Evolutionary conservation across 2,797 vertebrate species (phyloP).

Genomic region (Gymnoscopelus braueri): DNA sequence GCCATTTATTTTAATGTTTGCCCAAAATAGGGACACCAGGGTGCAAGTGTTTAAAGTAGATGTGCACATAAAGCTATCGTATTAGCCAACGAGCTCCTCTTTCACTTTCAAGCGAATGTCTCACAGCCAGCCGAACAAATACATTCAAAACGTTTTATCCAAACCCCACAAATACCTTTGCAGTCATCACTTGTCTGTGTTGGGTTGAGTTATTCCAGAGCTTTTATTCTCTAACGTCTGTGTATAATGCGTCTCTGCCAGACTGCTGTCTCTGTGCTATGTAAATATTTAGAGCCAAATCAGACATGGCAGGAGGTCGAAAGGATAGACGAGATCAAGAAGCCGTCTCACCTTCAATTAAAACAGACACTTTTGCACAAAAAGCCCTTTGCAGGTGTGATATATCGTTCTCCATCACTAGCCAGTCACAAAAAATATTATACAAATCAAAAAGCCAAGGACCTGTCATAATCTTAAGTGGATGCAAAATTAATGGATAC

Average conservation of each 20-base stretch:
- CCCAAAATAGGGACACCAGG: too few relatives aligned
- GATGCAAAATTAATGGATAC: too few relatives aligned
- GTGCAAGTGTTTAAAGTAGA: too few relatives aligned
- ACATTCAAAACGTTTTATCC: constrained; percentile 20
- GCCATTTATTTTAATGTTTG: too few relatives aligned
- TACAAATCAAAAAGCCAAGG: not conserved
- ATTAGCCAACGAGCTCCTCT: constrained; percentile 17
- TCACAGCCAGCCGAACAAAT: constrained; percentile 16
- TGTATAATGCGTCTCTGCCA: constrained; percentile 36
- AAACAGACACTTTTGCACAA: constrained; percentile 4
- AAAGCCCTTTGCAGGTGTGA: not conserved
- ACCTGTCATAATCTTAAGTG: not conserved
- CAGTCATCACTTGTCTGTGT: constrained; percentile 3
- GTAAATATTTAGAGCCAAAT: constrained; percentile 50
- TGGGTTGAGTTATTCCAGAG: constrained; percentile 21
- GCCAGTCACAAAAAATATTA: not conserved
- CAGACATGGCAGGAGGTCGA: constrained; percentile 11
- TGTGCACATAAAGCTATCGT: constrained; percentile 2
- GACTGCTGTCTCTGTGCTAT: constrained; percentile 38
- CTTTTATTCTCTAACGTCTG: constrained; percentile 47
- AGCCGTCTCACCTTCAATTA: constrained; percentile 7
- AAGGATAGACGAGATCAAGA: constrained; percentile 13
- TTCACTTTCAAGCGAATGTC: constrained; percentile 24
- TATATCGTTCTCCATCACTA: not conserved
- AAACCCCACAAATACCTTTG: constrained; percentile 4